Evolutionary conservation across 2,113 vertebrate species (phyloP).

Genomic region (Haplochromis burtoni): DNA sequence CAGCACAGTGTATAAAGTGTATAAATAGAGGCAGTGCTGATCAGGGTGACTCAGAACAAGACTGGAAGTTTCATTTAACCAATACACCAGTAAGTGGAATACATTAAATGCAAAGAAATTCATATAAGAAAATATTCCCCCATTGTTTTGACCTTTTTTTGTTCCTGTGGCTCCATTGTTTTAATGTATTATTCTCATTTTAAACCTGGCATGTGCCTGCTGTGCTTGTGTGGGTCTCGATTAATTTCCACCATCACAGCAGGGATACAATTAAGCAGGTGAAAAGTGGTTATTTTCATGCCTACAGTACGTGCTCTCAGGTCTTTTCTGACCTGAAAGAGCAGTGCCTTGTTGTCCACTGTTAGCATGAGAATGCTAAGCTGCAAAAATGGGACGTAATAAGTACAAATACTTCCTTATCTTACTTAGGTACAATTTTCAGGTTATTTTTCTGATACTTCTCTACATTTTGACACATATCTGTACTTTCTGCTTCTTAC

Average conservation of each 20-base stretch:
- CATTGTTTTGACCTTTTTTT: neutral
- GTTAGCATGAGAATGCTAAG: neutral
- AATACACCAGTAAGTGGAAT: neutral
- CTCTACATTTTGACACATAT: neutral
- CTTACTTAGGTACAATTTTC: neutral
- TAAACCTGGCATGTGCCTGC: neutral
- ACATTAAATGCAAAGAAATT: neutral
- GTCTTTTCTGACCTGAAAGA: neutral
- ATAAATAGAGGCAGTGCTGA: neutral
- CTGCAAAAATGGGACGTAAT: neutral
- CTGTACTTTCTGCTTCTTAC: neutral
- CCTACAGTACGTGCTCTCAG: neutral
- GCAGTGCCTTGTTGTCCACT: neutral
- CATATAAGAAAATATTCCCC: neutral
- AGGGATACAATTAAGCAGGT: neutral
- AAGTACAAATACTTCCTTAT: neutral
- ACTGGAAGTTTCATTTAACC: neutral
- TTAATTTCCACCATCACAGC: neutral
- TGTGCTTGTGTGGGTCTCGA: neutral
- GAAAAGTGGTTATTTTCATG: neutral
- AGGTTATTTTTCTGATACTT: neutral
- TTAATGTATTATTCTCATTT: neutral
- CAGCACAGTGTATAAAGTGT: neutral
- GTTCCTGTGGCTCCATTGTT: neutral
- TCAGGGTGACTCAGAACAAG: neutral